Base-by-base conservation (phyloP, 2,113 vertebrate genomes). In the Siphamia tubifer region DNA sequence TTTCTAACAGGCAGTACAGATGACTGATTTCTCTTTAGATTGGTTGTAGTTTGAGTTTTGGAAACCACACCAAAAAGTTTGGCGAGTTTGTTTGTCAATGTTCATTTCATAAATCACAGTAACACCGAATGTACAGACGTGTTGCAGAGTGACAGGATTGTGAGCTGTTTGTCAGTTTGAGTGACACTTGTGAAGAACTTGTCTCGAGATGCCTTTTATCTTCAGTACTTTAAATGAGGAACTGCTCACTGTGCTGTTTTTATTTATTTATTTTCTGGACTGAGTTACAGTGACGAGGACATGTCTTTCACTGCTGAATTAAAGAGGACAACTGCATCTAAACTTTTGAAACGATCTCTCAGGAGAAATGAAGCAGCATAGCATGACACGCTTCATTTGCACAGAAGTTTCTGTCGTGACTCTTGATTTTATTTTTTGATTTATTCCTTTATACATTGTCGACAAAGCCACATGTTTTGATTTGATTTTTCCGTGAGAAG, bases 131-230 rank as follows among this genome's bases (percentile, higher is more conserved):
- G 10, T 15, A 15, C n/a, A 71, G 32, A 61, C 55, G 12, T n/a
- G n/a, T n/a, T n/a, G n/a, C 17, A 32, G 40, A 16, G 15, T 3
- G 12, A 64, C n/a, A 55, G 60, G 54, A 34, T 57, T 2, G 8
- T 31, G 43, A 65, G 52, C 38, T 72, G 27, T 75, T 81, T 76
- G 45, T 55, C 61, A 73, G 31, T 20, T 11, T 38, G 25, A 70
- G 24, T 71, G 76, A 68, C 48, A 67, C 61, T 66, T 57, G 47
- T 21, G 43, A 69, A 66, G 48, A 57, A 1, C n/a, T 11, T 23
- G 49, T 34, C 39, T 47, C 55, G 24, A 76, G 17, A 35, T 56
- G 31, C 21, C 39, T 67, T 36, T 64, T 38, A 58, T 58, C 52
- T 15, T 72, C 40, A 32, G 8, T 12, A 39, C 19, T 45, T 2